Evolutionary conservation across 2,797 vertebrate species (phyloP), one percentile per base, ranked within the genome.

Genomic region (Coracias cyanogaster): DNA sequence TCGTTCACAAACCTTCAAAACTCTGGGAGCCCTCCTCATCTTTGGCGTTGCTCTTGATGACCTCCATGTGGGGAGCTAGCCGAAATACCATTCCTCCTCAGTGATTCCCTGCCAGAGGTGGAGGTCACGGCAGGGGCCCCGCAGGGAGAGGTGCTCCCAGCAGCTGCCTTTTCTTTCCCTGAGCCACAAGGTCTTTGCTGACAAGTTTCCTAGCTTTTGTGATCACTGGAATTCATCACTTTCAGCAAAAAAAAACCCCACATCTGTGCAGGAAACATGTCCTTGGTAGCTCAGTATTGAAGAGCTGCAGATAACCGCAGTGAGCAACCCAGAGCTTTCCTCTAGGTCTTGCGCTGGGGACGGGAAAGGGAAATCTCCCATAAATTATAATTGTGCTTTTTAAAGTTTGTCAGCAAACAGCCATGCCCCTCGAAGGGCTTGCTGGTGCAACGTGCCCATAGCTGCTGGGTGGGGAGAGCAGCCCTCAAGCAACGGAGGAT

Each of bases 161-260:
- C 94, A 91, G 85, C 90, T 86, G 65, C 88, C 33, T 93, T 91
- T 58, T 45, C 85, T 88, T 88, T 43, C 61, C 35, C n/a, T 17
- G 19, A 90, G 58, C 65, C 70, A 39, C 80, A 21, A 41, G 39
- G 26, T 43, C 82, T 85, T 67, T 95, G 45, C 51, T 86, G 64
- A 76, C n/a, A 74, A 74, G 52, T 62, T 91, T 77, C 94, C 54
- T 45, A 82, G 66, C 64, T 91, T 69, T 86, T 74, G n/a, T n/a
- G 51, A 93, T 86, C 69, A 83, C 86, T 95, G 90, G 81, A 86
- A 93, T 72, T 77, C 79, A 46, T 93, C 86, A n/a, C 74, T 86
- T 92, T 45, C 43, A 52, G 55, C 4, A 43, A 33, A 13, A 60
- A 82, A 77, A 3, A 10, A 11, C 21, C 45, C 35, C 81, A 15